Evolutionary conservation across 1,140 invertebrate species (phyloP).

Genomic region (Ips typographus): DNA sequence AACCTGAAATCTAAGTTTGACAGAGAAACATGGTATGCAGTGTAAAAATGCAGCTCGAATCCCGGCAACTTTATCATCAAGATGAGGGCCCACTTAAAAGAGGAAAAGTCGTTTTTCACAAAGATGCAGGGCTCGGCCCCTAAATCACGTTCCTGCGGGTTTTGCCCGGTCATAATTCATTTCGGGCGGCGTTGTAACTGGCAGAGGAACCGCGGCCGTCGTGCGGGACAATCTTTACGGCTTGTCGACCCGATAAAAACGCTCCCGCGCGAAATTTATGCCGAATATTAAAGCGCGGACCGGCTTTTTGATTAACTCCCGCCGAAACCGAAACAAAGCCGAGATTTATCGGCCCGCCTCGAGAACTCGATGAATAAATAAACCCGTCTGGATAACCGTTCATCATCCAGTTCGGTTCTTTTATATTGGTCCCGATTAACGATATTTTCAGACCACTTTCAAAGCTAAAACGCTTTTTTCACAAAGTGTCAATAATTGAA

Average conservation of each 20-base stretch:
- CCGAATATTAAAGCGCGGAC: constrained; percentile 4
- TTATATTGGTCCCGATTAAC: too few relatives aligned
- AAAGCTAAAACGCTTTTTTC: too few relatives aligned
- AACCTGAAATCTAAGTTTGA: too few relatives aligned
- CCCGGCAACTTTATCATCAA: too few relatives aligned
- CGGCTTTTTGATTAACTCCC: not conserved
- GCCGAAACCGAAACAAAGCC: constrained; percentile 3
- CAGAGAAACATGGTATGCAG: too few relatives aligned
- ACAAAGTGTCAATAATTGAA: too few relatives aligned
- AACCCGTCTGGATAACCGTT: constrained; percentile 27
- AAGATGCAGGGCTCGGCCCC: too few relatives aligned
- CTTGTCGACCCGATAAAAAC: constrained; percentile 10
- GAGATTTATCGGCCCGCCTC: constrained; percentile 21
- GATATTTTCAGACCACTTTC: too few relatives aligned
- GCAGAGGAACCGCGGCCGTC: constrained; percentile 37
- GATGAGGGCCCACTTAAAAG: too few relatives aligned
- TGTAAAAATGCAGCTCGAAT: too few relatives aligned
- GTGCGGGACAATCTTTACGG: constrained; percentile 28
- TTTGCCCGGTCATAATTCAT: constrained; percentile 38
- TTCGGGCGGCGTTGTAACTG: constrained; percentile 45
- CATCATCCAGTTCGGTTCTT: constrained; percentile 4
- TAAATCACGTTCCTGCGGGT: too few relatives aligned
- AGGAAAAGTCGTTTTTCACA: too few relatives aligned
- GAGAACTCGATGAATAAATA: constrained; percentile 33
- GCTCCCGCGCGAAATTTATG: constrained; percentile 3